Evolutionary conservation across 2,888 invertebrate species (phyloP).

Genomic region (Chironomus tentans): DNA sequence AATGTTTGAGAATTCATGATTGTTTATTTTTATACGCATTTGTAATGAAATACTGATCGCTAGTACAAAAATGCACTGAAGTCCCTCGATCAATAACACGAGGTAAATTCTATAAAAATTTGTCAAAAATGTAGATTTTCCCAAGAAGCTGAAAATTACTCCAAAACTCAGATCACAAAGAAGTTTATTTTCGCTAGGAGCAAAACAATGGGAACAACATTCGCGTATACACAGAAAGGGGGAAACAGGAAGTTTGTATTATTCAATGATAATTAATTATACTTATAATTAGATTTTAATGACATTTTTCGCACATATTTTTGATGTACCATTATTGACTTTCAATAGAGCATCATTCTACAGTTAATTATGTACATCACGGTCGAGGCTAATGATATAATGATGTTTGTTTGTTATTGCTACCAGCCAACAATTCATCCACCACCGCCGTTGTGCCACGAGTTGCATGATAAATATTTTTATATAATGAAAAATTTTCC

Average conservation of each 20-base stretch:
- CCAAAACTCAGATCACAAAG: no score
- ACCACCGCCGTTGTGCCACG: no score
- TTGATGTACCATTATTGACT: not conserved
- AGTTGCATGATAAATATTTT: no score
- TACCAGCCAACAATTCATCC: not conserved
- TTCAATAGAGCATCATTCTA: not conserved
- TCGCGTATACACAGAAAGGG: not conserved
- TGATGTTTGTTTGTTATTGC: not conserved
- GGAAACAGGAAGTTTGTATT: not conserved
- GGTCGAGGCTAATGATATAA: not conserved
- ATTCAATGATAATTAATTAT: slow-evolving; percentile 13
- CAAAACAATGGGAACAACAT: not conserved
- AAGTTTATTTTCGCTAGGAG: not conserved
- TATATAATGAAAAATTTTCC: no score
- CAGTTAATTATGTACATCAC: not conserved
- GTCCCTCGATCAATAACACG: no score
- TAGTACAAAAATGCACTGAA: no score
- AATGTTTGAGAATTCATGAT: no score
- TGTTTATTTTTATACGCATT: no score
- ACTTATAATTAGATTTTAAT: slow-evolving; percentile 17
- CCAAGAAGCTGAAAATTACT: no score
- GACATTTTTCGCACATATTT: slow-evolving; percentile 4
- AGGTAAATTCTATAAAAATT: no score
- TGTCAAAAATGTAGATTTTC: no score
- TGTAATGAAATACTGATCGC: no score